These are phyloP conservation scores for Crotalus horridus DNA, from an alignment of 2,113 vertebrate species.

Conservation along the genomic window DNA sequence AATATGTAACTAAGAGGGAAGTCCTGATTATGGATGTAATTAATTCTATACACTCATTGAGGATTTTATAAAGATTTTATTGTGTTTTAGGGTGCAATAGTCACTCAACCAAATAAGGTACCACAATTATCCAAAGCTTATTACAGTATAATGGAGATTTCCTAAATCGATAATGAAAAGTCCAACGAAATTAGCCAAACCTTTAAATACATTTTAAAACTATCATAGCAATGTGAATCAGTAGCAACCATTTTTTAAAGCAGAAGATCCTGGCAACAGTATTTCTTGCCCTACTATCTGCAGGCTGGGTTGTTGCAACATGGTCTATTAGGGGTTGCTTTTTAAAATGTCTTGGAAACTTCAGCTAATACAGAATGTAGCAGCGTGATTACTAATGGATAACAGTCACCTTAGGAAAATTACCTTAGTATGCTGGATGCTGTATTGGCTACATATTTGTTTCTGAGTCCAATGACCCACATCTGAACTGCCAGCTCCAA, in stretches of 20 bases:
- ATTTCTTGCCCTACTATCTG: too few species aligned
- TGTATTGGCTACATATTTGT: background rate
- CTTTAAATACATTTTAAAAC: background rate
- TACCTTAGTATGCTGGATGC: background rate
- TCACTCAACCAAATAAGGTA: background rate
- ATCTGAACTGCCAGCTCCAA: background rate
- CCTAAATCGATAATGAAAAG: background rate
- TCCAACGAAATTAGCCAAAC: background rate
- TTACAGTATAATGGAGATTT: background rate
- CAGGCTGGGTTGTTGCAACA: too few species aligned
- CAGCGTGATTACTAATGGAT: background rate
- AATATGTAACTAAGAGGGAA: background rate
- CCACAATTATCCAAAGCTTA: background rate
- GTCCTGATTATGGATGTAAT: background rate
- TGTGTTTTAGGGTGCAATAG: background rate
- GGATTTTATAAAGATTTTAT: background rate
- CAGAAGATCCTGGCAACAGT: too few species aligned
- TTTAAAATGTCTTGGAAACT: background rate
- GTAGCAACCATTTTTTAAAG: background rate
- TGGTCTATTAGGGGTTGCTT: too few species aligned
- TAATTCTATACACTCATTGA: background rate
- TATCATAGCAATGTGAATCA: background rate
- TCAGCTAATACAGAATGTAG: background rate
- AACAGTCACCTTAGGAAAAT: background rate
- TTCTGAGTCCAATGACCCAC: background rate